Evolutionary conservation across 2,888 invertebrate genomes (phyloP).

Genomic region (Eumacrocentrus americanus): DNA sequence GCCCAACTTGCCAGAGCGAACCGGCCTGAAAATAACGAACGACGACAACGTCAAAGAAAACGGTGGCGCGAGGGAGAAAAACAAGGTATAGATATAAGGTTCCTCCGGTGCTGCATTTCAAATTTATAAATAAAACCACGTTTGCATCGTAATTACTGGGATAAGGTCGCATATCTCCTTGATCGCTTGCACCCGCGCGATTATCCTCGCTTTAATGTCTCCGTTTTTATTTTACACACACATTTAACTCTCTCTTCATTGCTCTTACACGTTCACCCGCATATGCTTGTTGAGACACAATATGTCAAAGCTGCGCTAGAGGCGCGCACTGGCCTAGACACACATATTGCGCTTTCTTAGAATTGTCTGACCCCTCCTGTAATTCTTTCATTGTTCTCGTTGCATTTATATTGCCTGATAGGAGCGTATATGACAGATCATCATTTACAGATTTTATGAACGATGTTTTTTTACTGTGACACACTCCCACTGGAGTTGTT

Average conservation of each 20-base stretch:
- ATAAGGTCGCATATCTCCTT: conserved; percentile 24
- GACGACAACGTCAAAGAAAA: conserved; percentile 19
- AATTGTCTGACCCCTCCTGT: too few species aligned
- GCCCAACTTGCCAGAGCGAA: conserved; percentile 38
- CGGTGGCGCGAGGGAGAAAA: conserved; percentile 9
- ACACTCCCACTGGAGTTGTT: too few species aligned
- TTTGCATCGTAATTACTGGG: conserved; percentile 36
- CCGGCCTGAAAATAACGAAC: conserved; percentile 48
- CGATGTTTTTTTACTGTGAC: too few species aligned
- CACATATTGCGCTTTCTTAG: conserved; percentile 28
- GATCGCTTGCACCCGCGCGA: conserved; percentile 19
- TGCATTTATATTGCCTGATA: too few species aligned
- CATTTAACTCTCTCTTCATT: conserved; percentile 5
- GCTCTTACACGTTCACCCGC: conserved; percentile 20
- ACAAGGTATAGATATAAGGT: conserved; percentile 18
- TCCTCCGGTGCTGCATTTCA: conserved; percentile 23
- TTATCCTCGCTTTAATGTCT: conserved; percentile 24
- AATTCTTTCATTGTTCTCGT: too few species aligned
- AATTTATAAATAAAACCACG: conserved; percentile 34
- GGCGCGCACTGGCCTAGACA: conserved; percentile 25
- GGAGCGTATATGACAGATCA: too few species aligned
- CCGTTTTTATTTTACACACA: background rate
- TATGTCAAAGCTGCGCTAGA: conserved; percentile 27
- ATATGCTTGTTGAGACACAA: conserved; percentile 12
- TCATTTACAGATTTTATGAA: too few species aligned